Percentiles rank a stretch among this genome's conserved stretches.
Conservation (phyloP, 2,113 vertebrate genomes). For the Poeciliopsis turrubarensis region DNA sequence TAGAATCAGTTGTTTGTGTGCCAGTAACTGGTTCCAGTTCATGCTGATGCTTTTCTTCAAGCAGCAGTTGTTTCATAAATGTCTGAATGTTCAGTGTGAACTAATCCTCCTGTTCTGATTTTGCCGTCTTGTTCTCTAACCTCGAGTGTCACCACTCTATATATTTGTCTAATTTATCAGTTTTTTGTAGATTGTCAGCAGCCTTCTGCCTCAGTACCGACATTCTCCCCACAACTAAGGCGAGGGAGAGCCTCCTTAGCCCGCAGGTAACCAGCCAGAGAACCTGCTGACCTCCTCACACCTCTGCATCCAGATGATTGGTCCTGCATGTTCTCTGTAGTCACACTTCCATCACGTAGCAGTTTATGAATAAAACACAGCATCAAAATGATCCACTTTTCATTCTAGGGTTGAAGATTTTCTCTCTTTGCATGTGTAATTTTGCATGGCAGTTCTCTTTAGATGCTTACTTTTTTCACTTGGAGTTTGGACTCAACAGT, state of each 20-base stretch:
- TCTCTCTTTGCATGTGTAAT: conserved; percentile 28
- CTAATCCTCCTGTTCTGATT: conserved; percentile 78
- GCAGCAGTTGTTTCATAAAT: background rate
- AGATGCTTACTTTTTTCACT: background rate
- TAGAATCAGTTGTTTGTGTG: background rate
- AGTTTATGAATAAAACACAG: background rate
- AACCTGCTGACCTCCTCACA: conserved; percentile 28
- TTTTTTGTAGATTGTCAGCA: conserved; percentile 99
- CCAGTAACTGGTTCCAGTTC: conserved; percentile 2
- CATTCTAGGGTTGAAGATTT: background rate
- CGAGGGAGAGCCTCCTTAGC: conserved; percentile 84
- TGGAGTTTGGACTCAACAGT: background rate
- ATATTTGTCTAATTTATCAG: conserved; percentile 99
- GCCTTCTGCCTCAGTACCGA: conserved; percentile 97
- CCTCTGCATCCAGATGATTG: conserved; percentile 1
- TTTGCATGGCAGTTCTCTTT: conserved; percentile 28
- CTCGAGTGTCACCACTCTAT: conserved; percentile 89
- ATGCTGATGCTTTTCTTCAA: background rate
- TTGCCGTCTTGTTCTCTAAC: conserved; percentile 78
- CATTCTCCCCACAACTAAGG: conserved; percentile 95
- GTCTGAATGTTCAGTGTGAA: conserved; percentile 11
- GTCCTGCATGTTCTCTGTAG: conserved; percentile 32
- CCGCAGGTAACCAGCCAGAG: conserved; percentile 87
- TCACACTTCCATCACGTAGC: background rate
- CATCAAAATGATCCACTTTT: background rate